These are phyloP conservation scores for Dioctria rufipes DNA, from an alignment of 2,888 invertebrate species.

Conservation along the genomic window DNA sequence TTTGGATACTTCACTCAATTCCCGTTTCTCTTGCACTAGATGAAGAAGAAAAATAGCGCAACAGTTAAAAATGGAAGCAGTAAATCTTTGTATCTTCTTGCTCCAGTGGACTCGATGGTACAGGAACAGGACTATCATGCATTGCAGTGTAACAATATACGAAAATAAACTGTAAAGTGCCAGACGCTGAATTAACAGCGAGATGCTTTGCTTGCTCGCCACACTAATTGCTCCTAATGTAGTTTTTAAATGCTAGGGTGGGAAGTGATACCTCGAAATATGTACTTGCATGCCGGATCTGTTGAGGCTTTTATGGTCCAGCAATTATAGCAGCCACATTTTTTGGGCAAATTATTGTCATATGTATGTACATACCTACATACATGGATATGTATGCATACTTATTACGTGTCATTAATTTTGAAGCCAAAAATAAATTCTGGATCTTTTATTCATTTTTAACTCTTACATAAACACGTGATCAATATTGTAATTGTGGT, in stretches of 20 bases:
- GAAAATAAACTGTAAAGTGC: slow-evolving; percentile 18
- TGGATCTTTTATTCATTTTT: no score
- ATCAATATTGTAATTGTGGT: no score
- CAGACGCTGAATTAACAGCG: slow-evolving; percentile 23
- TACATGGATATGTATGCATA: no score
- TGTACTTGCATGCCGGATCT: not conserved
- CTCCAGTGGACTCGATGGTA: slow-evolving; percentile 7
- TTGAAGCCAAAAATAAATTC: no score
- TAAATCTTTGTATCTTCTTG: slow-evolving; percentile 24
- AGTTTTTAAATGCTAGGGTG: slow-evolving; percentile 28
- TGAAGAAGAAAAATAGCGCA: slow-evolving; percentile 41
- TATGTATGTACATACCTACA: not conserved
- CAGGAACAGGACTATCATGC: not conserved
- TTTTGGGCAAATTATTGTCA: slow-evolving; percentile 34
- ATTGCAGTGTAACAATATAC: slow-evolving; percentile 5
- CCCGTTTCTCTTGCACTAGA: slow-evolving; percentile 14
- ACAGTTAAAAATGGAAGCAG: slow-evolving; percentile 27
- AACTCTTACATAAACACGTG: no score
- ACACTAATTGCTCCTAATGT: slow-evolving; percentile 43
- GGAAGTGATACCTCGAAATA: not conserved
- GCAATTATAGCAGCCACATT: slow-evolving; percentile 23
- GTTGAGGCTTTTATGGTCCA: slow-evolving; percentile 40
- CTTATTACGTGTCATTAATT: no score
- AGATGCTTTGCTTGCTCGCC: not conserved
- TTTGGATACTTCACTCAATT: slow-evolving; percentile 12